Conservation (phyloP, 2,113 vertebrate genomes). For the Brachyhypopomus gauderio region DNA sequence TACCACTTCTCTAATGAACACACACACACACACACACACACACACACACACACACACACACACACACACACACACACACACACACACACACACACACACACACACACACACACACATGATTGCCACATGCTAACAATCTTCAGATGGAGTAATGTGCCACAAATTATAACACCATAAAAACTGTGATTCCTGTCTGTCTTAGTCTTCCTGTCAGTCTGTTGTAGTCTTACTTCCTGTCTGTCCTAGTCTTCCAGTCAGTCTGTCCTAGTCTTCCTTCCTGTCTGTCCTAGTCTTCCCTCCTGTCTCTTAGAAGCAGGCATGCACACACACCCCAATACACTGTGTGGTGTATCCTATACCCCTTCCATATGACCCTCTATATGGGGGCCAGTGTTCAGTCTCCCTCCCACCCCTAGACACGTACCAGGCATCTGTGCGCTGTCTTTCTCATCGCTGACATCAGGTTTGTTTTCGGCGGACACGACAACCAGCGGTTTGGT, state of each 20-base stretch:
- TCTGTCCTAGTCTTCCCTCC: neutral
- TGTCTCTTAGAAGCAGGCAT: constrained; percentile 18
- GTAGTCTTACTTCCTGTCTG: too few species aligned
- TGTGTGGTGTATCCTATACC: neutral
- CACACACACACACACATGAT: constrained; percentile 37
- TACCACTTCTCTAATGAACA: constrained; percentile 49
- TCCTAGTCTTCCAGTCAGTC: too few species aligned
- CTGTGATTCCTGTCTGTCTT: neutral
- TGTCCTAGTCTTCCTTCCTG: too few species aligned
- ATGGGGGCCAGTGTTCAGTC: neutral
- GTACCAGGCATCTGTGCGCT: constrained; percentile 39
- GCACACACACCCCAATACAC: neutral
- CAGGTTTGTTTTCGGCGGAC: constrained; percentile 49
- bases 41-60: constrained; percentile 27
- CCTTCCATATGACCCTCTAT: too few species aligned
- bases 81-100: constrained; percentile 20
- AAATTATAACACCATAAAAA: constrained; percentile 23
- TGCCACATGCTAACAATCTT: constrained; percentile 35
- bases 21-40: constrained; percentile 43
- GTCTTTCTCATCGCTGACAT: neutral
- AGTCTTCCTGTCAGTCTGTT: too few species aligned
- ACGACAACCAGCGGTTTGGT: constrained; percentile 84
- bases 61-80: constrained; percentile 34
- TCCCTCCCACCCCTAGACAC: neutral
- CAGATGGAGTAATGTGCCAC: constrained; percentile 40